Conservation (phyloP, 2,113 vertebrate genomes). For the Callopanchax toddi region DNA sequence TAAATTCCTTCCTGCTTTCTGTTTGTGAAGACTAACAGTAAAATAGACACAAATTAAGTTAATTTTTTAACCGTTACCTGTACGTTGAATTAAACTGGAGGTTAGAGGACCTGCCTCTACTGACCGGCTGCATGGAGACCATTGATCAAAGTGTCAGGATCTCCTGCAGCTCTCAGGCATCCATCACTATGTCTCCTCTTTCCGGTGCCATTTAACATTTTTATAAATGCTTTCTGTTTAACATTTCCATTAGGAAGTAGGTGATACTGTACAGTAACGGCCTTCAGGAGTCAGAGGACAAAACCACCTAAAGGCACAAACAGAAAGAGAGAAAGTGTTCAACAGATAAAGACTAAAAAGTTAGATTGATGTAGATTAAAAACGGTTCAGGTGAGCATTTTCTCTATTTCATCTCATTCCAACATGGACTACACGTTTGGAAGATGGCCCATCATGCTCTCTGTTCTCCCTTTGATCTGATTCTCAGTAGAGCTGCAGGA, state of each 20-base stretch:
- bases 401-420: too few species aligned
- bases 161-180: slow-evolving; percentile 41
- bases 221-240: slow-evolving; percentile 47
- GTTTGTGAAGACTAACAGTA: background rate
- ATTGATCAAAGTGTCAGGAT: slow-evolving; percentile 66
- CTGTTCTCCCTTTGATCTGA: too few species aligned
- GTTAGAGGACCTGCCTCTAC: slow-evolving; percentile 50
- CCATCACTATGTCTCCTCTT: slow-evolving; percentile 49
- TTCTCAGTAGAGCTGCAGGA: too few species aligned
- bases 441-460: too few species aligned
- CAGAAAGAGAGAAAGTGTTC: too few species aligned
- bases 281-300: slow-evolving; percentile 33
- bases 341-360: too few species aligned
- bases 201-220: slow-evolving; percentile 56
- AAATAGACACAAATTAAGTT: slow-evolving; percentile 14
- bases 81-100: slow-evolving; percentile 51
- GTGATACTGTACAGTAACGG: slow-evolving; percentile 22
- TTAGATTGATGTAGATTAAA: too few species aligned
- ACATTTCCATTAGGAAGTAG: slow-evolving; percentile 31
- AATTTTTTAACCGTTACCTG: slow-evolving; percentile 25
- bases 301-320: background rate
- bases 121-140: slow-evolving; percentile 26
- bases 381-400: too few species aligned
- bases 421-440: too few species aligned
- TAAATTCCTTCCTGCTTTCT: background rate